Base-by-base conservation (phyloP, 2,888 invertebrate genomes). In the Neoascia interrupta region DNA sequence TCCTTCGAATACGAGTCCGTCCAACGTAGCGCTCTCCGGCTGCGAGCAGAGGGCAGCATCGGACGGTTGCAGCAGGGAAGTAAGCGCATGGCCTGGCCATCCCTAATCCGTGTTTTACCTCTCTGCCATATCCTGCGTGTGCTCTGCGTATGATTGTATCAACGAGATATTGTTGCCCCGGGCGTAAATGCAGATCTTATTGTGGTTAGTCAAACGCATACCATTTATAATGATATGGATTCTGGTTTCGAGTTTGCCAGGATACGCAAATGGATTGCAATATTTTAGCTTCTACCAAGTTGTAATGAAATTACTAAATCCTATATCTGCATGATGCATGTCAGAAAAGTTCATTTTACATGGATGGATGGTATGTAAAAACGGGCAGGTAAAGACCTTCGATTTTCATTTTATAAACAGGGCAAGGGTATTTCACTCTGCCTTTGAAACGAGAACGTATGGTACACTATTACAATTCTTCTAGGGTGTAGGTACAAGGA, bases 71-170 rank as follows among this genome's bases (percentile, higher is more conserved):
- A n/a, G n/a, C n/a, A 49, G 60, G 45, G 51, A 64, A 64, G 64
- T 37, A 47, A 45, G 51, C 76, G 64, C 70, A 70, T 58, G 60
- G 53, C 61, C 56, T 58, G 58, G 56, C 60, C 64, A 63, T 76
- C 76, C 64, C 70, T 76, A 76, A 76, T 70, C 76, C 64, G 58
- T 60, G 64, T 76, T n/a, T n/a, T n/a, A n/a, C n/a, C n/a, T n/a
- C n/a, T n/a, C n/a, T n/a, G n/a, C n/a, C n/a, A 75, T 63, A 75
- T 76, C 76, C 76, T 76, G 76, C 76, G 76, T 76, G 70, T 28
- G 76, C 70, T 76, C 72, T 72, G 79, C 79, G 79, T 79, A 72
- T 79, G 79, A 79, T 79, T 79, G 72, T 61, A 79, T 72, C 66
- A 79, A 68, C 66, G 66, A 79, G 79, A 79, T 79, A 79, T 79